Conservation (phyloP, 2,113 vertebrate species). For the Sorex fumeus region DNA sequence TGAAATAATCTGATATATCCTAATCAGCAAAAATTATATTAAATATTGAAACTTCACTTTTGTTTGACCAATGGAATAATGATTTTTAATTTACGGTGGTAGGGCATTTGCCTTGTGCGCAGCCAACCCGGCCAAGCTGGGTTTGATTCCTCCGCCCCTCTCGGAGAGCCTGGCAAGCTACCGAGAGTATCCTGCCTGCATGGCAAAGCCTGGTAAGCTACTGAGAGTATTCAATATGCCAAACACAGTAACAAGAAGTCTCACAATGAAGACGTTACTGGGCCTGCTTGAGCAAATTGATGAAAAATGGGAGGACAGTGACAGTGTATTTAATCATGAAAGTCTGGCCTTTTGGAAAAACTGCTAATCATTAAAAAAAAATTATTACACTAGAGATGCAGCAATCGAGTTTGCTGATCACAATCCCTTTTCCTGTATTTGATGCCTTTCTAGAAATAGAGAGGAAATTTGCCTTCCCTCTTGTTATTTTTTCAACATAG, state of each 20-base stretch:
- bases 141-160: no score
- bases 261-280: no score
- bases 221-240: no score
- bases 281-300: no score
- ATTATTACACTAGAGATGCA: neutral
- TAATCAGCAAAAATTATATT: constrained; percentile 1
- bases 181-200: no score
- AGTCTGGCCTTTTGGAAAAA: constrained; percentile 22
- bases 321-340: no score
- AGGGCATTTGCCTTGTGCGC: no score
- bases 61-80: neutral
- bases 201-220: no score
- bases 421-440: neutral
- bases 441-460: neutral
- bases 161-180: no score
- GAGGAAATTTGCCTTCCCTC: neutral
- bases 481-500: neutral
- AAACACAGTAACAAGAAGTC: no score
- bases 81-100: constrained; percentile 47
- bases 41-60: constrained; percentile 19
- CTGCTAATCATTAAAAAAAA: neutral
- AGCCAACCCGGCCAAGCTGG: no score
- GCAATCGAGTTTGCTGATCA: neutral
- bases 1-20: neutral
- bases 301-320: no score